phyloP scores from a whole-genome alignment of 2,888 invertebrate species.

The Ptychoptera albimana region DNA sequence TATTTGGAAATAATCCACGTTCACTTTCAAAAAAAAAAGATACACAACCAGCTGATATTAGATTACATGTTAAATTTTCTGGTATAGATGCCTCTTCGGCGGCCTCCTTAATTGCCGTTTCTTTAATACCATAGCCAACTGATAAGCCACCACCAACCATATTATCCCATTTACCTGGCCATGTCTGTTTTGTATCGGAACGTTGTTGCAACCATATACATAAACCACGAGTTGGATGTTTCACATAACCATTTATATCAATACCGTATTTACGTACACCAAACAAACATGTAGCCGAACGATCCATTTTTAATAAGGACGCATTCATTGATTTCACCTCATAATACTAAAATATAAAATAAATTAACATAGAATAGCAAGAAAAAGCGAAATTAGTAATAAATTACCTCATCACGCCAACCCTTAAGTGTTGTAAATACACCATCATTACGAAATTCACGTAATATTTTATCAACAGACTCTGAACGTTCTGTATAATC shows the following conservation, averaged over 20 bases:
- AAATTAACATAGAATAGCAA: background rate
- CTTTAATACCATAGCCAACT: constrained; percentile 72
- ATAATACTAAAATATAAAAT: constrained; percentile 46
- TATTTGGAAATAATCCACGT: constrained; percentile 84
- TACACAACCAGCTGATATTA: constrained; percentile 31
- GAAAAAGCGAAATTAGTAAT: background rate
- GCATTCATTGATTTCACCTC: constrained; percentile 61
- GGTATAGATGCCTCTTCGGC: constrained; percentile 88
- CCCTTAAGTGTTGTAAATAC: constrained; percentile 70
- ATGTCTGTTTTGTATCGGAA: constrained; percentile 82
- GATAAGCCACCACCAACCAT: constrained; percentile 90
- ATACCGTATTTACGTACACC: constrained; percentile 90
- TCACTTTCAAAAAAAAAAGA: constrained; percentile 79
- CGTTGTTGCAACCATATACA: constrained; percentile 89
- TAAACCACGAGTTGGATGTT: constrained; percentile 66
- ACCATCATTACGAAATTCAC: constrained; percentile 56
- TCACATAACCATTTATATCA: constrained; percentile 85
- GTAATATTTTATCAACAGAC: constrained; percentile 62
- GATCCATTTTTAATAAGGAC: constrained; percentile 60
- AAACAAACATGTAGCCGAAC: constrained; percentile 85
- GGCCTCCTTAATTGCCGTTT: constrained; percentile 86
- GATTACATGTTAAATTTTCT: constrained; percentile 48
- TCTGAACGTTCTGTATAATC: constrained; percentile 69
- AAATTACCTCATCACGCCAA: constrained; percentile 77
- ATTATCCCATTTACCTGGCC: constrained; percentile 91